phyloP scores from a whole-genome alignment of 2,113 vertebrate species.

The Ellobius talpinus region DNA sequence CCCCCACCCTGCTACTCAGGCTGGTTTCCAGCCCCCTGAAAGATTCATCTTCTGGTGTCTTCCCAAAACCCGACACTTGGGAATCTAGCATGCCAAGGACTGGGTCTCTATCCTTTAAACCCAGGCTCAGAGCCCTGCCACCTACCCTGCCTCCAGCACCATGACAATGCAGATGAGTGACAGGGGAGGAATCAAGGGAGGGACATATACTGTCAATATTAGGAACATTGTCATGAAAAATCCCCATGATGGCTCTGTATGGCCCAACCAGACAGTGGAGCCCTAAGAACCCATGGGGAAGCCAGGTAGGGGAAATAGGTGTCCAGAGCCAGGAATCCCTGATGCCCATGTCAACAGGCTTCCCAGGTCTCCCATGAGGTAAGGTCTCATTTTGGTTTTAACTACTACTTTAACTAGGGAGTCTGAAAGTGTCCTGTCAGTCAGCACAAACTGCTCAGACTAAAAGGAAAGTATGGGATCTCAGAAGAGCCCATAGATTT shows the following conservation, averaged over 20 bases:
- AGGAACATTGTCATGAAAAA: not conserved
- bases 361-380: not conserved
- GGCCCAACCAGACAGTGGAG: not conserved
- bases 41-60: not conserved
- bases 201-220: not conserved
- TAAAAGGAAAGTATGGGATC: not conserved
- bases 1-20: not conserved
- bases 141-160: not conserved
- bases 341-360: not conserved
- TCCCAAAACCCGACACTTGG: not conserved
- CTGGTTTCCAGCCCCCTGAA: not conserved
- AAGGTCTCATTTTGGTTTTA: not conserved
- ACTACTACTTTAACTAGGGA: not conserved
- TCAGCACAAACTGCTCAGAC: not conserved
- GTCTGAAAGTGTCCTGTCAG: not conserved
- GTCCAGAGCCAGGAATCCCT: not conserved
- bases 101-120: not conserved
- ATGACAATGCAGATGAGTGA: no score
- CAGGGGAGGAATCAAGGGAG: not conserved
- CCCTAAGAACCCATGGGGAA: not conserved
- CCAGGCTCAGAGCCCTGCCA: not conserved
- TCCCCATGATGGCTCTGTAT: not conserved
- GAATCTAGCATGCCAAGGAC: not conserved
- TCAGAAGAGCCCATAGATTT: not conserved
- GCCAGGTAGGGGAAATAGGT: not conserved